phyloP scores from a whole-genome alignment of 2,797 vertebrate species.

The Spea hammondii region DNA sequence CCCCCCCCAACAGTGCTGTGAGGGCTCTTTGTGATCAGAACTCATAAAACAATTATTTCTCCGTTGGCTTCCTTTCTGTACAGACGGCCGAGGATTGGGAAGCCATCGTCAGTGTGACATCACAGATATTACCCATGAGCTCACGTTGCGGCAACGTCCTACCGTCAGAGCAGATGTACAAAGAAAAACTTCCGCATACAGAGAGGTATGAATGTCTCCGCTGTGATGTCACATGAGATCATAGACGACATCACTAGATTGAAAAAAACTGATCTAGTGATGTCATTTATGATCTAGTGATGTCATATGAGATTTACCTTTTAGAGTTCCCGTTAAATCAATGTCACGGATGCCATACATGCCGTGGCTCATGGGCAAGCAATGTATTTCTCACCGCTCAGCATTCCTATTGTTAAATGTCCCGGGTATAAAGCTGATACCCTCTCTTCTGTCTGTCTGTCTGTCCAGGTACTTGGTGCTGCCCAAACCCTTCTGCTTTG shows the following conservation, averaged over 20 bases:
- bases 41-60: too few relatives aligned
- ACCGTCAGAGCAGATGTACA: slow-evolving; percentile 83
- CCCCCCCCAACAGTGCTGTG: too few relatives aligned
- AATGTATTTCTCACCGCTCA: too few relatives aligned
- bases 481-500: slow-evolving; percentile 83
- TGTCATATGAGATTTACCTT: too few relatives aligned
- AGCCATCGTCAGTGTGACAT: slow-evolving; percentile 76
- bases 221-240: not conserved
- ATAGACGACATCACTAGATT: not conserved
- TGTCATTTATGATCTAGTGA: too few relatives aligned
- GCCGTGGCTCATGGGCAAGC: too few relatives aligned
- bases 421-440: not conserved
- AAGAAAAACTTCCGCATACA: slow-evolving; percentile 71
- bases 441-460: fast-evolving
- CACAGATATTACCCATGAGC: slow-evolving; percentile 74
- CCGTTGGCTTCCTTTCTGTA: not conserved
- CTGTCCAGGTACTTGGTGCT: slow-evolving; percentile 74
- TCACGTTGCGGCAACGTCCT: slow-evolving; percentile 81
- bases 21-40: too few relatives aligned
- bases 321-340: too few relatives aligned
- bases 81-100: slow-evolving; percentile 89
- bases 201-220: slow-evolving; percentile 67
- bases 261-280: too few relatives aligned
- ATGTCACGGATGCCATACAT: too few relatives aligned
- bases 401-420: too few relatives aligned